Evolutionary conservation across 92 coral and sea anemone genomes (phyloP).

Genomic region (Zoanthus solanderi): DNA sequence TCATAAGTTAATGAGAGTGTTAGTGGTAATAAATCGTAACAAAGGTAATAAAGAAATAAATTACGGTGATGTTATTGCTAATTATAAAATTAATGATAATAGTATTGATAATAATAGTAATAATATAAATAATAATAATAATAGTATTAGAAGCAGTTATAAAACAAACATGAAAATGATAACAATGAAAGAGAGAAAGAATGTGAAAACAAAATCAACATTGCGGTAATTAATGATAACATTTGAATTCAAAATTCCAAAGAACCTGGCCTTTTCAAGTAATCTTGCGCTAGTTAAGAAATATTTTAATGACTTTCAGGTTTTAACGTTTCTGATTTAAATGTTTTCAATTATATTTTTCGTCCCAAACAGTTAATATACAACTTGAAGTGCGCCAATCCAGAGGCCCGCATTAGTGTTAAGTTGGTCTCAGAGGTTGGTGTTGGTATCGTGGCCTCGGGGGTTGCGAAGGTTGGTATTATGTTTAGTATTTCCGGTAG

Average conservation of each 20-base stretch:
- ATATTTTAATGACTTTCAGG: neutral
- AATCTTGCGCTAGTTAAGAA: too few relatives aligned
- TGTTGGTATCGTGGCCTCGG: constrained; percentile 98
- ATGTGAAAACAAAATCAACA: too few relatives aligned
- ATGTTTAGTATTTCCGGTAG: neutral
- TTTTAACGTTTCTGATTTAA: too few relatives aligned
- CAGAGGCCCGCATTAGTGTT: constrained; percentile 90
- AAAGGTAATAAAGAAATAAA: neutral
- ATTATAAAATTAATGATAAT: neutral
- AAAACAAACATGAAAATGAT: too few relatives aligned
- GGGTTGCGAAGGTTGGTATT: constrained; percentile 88
- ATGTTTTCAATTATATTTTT: neutral
- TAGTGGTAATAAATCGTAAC: neutral
- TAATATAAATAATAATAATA: too few relatives aligned
- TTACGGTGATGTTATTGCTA: too few relatives aligned
- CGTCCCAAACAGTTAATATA: constrained; percentile 78
- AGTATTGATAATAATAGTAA: too few relatives aligned
- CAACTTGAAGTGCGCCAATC: constrained; percentile 91
- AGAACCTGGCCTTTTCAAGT: too few relatives aligned
- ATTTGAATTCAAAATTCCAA: too few relatives aligned
- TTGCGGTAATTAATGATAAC: too few relatives aligned
- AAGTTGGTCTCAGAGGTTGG: constrained; percentile 98
- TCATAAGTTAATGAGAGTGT: neutral
- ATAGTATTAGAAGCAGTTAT: too few relatives aligned
- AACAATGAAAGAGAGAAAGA: too few relatives aligned